A percentile compares a stretch with the other conserved stretches of the same genome.
phyloP scores from a whole-genome alignment of 2,888 invertebrate species.

The Gibbula magus region DNA sequence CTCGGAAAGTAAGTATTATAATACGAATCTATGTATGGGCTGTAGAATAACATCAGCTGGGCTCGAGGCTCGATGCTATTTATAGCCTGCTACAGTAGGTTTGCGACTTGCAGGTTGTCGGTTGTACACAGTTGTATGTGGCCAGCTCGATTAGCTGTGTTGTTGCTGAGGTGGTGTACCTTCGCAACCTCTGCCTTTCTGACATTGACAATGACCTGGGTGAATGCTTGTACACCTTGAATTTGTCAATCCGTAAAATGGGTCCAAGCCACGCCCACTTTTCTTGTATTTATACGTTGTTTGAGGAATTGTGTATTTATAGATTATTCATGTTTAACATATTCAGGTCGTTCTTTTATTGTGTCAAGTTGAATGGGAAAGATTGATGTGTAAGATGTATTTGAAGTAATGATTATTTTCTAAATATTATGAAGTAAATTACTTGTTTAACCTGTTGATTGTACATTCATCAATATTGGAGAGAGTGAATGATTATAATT shows the following conservation, averaged over 20 bases:
- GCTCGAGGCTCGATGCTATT: background rate
- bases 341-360: no score
- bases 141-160: background rate
- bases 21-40: constrained; percentile 4
- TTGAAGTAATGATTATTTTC: no score
- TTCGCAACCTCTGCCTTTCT: background rate
- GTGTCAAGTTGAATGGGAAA: no score
- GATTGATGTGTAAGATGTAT: no score
- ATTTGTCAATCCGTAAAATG: no score
- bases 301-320: no score
- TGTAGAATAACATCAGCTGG: background rate
- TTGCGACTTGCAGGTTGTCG: background rate
- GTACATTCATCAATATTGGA: no score
- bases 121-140: background rate
- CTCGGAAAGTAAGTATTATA: background rate
- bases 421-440: no score
- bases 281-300: background rate
- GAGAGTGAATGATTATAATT: no score
- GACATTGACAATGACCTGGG: background rate
- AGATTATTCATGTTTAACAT: no score
- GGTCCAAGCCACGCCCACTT: background rate
- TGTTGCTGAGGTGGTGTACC: background rate
- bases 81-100: background rate
- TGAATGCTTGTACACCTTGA: no score
- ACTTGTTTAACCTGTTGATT: no score